phyloP scores from a whole-genome alignment of 2,888 invertebrate genomes.

The Arenicola marina region DNA sequence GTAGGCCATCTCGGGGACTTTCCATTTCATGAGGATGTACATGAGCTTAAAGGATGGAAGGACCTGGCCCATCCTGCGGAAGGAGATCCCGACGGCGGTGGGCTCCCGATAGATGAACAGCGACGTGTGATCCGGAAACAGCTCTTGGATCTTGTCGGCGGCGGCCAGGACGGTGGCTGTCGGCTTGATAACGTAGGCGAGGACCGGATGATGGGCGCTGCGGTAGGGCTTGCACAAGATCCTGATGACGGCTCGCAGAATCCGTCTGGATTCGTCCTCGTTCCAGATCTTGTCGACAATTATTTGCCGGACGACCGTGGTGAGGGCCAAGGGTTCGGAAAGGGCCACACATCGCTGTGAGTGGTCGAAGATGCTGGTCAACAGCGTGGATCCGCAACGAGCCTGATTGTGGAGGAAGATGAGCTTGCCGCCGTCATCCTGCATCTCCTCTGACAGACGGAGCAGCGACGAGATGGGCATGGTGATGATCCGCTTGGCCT shows the following conservation, averaged over 20 bases:
- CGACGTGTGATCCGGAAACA: not conserved
- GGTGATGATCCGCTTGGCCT: slow-evolving; percentile 1
- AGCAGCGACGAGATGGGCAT: not conserved
- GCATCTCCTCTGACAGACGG: not conserved
- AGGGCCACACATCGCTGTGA: not conserved
- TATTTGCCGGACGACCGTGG: not conserved
- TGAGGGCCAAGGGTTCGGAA: not conserved
- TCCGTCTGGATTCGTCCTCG: not conserved
- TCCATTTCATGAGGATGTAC: not conserved
- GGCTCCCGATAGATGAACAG: slow-evolving; percentile 1
- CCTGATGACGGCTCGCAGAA: not conserved
- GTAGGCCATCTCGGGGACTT: too few relatives aligned
- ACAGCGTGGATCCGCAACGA: not conserved
- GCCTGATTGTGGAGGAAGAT: slow-evolving; percentile 2
- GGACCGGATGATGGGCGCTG: not conserved
- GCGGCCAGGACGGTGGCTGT: not conserved
- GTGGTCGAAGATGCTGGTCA: not conserved
- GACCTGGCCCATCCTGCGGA: not conserved
- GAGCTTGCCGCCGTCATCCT: not conserved
- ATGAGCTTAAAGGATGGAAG: not conserved
- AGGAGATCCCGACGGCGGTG: not conserved
- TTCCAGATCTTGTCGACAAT: slow-evolving; percentile 1
- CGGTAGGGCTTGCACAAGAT: slow-evolving; percentile 3
- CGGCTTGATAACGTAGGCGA: slow-evolving; percentile 4
- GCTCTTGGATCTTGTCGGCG: not conserved